Conservation (phyloP, 2,797 vertebrate genomes). For the Melanotaenia nigrans region DNA sequence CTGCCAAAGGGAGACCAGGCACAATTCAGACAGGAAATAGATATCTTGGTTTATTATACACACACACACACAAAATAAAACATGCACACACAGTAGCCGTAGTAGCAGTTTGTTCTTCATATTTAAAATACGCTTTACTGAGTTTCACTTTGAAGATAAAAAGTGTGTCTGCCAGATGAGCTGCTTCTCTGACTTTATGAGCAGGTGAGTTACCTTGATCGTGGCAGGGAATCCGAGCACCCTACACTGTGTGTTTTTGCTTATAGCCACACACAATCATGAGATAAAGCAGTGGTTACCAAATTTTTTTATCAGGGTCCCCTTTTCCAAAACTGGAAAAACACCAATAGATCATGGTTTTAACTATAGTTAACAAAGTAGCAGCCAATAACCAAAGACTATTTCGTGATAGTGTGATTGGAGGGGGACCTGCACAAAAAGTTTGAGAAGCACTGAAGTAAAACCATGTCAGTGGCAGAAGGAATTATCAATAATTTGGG, state of each 20-base stretch:
- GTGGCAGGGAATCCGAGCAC: conserved; percentile 30
- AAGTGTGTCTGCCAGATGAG: conserved; percentile 36
- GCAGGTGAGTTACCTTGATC: conserved; percentile 59
- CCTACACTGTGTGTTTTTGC: conserved; percentile 23
- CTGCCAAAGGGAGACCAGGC: conserved; percentile 55
- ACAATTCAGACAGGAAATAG: conserved; percentile 54
- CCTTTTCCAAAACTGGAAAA: too few species aligned
- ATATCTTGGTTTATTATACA: conserved; percentile 43
- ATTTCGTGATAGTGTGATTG: too few species aligned
- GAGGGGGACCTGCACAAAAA: too few species aligned
- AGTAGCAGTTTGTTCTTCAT: conserved; percentile 38
- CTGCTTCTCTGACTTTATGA: conserved; percentile 40
- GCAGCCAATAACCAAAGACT: too few species aligned
- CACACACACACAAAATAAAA: conserved; percentile 16
- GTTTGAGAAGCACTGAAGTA: too few species aligned
- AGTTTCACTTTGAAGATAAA: conserved; percentile 40
- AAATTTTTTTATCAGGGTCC: too few species aligned
- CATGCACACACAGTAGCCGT: conserved; percentile 31
- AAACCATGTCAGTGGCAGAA: too few species aligned
- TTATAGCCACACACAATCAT: background rate
- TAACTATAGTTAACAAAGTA: too few species aligned
- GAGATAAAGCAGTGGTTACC: too few species aligned
- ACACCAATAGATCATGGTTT: too few species aligned
- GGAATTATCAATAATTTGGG: too few species aligned
- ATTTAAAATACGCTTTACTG: conserved; percentile 35